These are phyloP conservation scores for Meiosimyza decipiens DNA, from an alignment of 2,888 invertebrate genomes.

Conservation along the genomic window DNA sequence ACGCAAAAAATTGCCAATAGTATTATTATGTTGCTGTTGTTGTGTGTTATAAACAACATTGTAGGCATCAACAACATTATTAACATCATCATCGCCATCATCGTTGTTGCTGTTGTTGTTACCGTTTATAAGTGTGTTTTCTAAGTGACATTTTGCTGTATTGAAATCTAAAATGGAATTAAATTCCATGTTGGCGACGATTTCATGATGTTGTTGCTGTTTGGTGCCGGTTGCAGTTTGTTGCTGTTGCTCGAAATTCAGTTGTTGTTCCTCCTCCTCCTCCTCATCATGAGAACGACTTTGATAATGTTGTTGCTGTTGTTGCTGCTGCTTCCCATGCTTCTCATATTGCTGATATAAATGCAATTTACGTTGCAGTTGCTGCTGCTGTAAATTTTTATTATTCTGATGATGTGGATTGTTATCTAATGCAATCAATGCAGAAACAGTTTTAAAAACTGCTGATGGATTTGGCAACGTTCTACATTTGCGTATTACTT, in stretches of 20 bases:
- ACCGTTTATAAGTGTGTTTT: constrained; percentile 38
- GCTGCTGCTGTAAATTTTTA: constrained; percentile 58
- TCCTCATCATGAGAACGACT: constrained; percentile 27
- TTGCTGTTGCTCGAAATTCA: constrained; percentile 30
- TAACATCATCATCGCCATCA: constrained; percentile 29
- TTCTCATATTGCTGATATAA: constrained; percentile 60
- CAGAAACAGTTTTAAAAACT: constrained; percentile 62
- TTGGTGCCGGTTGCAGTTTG: constrained; percentile 63
- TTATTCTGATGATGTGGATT: constrained; percentile 69
- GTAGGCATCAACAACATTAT: constrained; percentile 36
- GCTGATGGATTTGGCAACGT: constrained; percentile 61
- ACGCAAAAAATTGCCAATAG: constrained; percentile 59
- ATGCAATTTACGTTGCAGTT: constrained; percentile 61
- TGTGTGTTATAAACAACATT: constrained; percentile 31
- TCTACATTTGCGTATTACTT: constrained; percentile 21
- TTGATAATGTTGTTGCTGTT: constrained; percentile 30
- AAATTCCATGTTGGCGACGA: constrained; percentile 37
- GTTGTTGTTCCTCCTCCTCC: constrained; percentile 56
- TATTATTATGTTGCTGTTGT: constrained; percentile 33
- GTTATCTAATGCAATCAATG: constrained; percentile 61
- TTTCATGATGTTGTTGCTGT: constrained; percentile 55
- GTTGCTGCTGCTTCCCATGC: constrained; percentile 28
- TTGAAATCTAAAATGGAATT: constrained; percentile 46
- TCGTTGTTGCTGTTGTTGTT: constrained; percentile 35
- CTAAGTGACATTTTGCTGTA: constrained; percentile 46